These are phyloP conservation scores for Palythoa caribaeorum DNA, from an alignment of 92 coral and sea anemone genomes.

Conservation along the genomic window DNA sequence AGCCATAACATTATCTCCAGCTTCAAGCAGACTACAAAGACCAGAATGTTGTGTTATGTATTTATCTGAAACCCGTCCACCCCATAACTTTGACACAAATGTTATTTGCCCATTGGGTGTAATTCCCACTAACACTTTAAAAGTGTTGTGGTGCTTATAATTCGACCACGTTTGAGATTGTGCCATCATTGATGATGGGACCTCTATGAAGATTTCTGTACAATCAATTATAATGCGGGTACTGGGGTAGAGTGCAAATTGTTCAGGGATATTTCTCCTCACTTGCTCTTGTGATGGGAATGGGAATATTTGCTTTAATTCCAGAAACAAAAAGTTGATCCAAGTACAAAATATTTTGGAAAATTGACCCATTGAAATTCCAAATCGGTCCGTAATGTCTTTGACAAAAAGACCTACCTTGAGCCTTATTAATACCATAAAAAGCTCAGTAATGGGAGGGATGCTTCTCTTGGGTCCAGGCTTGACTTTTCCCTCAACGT, in stretches of 20 bases:
- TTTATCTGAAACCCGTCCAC: conserved; percentile 30
- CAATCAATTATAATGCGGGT: conserved; percentile 61
- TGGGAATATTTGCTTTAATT: conserved; percentile 58
- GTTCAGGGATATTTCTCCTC: conserved; percentile 61
- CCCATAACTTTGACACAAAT: conserved; percentile 1
- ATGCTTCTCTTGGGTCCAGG: background rate
- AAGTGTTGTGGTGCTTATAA: conserved; percentile 21
- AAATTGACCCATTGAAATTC: conserved; percentile 55
- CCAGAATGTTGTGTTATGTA: background rate
- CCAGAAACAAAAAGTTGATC: conserved; percentile 62
- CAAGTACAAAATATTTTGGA: conserved; percentile 59
- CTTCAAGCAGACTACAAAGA: conserved; percentile 18
- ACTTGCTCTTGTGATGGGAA: conserved; percentile 62
- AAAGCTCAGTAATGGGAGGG: conserved; percentile 36
- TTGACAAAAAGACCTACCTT: conserved; percentile 67
- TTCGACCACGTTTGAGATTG: conserved; percentile 36
- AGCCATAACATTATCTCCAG: conserved; percentile 39
- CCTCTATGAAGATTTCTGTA: conserved; percentile 60
- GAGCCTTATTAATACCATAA: conserved; percentile 68
- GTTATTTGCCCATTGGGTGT: conserved; percentile 42
- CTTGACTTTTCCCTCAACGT: background rate
- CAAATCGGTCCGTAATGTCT: conserved; percentile 59
- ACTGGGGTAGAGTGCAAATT: conserved; percentile 58
- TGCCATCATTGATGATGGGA: conserved; percentile 62
- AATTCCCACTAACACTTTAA: conserved; percentile 38